Percentiles rank a stretch among this genome's conserved stretches.
These are phyloP conservation scores for Tetropium fuscum DNA, from an alignment of 2,888 invertebrate genomes.

Conservation along the genomic window DNA sequence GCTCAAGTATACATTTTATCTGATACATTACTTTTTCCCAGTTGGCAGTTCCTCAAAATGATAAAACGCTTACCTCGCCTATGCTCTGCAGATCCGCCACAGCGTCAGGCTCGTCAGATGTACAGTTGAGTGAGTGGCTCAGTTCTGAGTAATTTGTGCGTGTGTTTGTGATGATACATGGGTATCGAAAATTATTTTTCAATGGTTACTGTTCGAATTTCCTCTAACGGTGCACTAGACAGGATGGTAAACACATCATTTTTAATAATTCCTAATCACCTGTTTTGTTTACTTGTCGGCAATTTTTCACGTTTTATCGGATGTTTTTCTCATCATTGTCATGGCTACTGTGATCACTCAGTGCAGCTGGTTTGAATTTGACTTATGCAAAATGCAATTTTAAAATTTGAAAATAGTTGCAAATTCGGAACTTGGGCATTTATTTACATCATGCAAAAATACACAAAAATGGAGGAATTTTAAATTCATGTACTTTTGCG, in stretches of 20 bases:
- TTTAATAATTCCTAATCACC: conserved; percentile 8
- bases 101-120: conserved; percentile 1
- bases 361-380: no score
- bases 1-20: conserved; percentile 49
- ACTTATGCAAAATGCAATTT: no score
- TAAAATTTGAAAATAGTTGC: no score
- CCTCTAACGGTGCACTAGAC: neutral
- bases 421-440: no score
- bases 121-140: neutral
- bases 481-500: no score
- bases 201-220: neutral
- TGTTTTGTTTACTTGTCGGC: conserved; percentile 22
- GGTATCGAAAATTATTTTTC: no score
- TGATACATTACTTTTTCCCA: conserved; percentile 46
- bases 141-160: neutral
- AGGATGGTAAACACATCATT: conserved; percentile 5
- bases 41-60: conserved; percentile 49
- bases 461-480: no score
- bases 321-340: conserved; percentile 22
- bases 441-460: no score
- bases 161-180: neutral
- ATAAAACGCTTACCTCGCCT: conserved; percentile 33
- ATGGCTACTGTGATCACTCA: neutral
- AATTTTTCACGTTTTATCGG: conserved; percentile 11
- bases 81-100: conserved; percentile 6